A percentile compares a stretch with the other conserved stretches of the same genome.
Evolutionary conservation across 2,888 invertebrate genomes (phyloP).

Genomic region (Lepidochitona cinerea): DNA sequence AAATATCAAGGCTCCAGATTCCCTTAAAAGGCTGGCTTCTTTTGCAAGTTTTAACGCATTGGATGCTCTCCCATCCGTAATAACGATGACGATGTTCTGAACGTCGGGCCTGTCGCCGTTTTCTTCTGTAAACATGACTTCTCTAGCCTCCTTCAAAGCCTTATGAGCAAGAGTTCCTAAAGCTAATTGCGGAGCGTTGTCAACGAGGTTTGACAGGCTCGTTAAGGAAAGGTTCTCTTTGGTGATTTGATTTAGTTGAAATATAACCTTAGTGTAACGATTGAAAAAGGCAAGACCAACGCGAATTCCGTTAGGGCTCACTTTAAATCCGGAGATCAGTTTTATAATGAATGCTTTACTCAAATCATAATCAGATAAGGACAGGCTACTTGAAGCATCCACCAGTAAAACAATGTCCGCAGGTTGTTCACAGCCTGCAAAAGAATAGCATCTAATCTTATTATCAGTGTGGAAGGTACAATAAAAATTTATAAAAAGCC

Average conservation of each 20-base stretch:
- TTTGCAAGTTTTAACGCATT: not conserved
- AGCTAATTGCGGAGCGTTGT: not conserved
- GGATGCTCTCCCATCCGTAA: not conserved
- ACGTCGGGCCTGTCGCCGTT: not conserved
- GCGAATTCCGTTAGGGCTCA: not conserved
- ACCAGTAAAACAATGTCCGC: not conserved
- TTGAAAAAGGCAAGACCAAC: not conserved
- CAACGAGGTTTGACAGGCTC: not conserved
- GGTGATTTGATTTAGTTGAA: not conserved
- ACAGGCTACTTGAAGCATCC: not conserved
- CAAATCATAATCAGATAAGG: not conserved
- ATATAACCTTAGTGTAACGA: not conserved
- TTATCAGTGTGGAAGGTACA: too few relatives aligned
- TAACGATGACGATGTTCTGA: not conserved
- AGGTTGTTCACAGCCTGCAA: not conserved
- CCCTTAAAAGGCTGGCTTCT: not conserved
- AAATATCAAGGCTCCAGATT: not conserved
- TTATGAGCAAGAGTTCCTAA: not conserved
- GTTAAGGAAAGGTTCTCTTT: not conserved
- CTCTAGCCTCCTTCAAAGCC: not conserved
- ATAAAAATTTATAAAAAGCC: too few relatives aligned
- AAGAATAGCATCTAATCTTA: too few relatives aligned
- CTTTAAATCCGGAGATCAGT: not conserved
- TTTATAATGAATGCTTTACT: not conserved
- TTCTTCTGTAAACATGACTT: not conserved